phyloP scores from a whole-genome alignment of 2,797 vertebrate genomes.

The Prionace glauca region DNA sequence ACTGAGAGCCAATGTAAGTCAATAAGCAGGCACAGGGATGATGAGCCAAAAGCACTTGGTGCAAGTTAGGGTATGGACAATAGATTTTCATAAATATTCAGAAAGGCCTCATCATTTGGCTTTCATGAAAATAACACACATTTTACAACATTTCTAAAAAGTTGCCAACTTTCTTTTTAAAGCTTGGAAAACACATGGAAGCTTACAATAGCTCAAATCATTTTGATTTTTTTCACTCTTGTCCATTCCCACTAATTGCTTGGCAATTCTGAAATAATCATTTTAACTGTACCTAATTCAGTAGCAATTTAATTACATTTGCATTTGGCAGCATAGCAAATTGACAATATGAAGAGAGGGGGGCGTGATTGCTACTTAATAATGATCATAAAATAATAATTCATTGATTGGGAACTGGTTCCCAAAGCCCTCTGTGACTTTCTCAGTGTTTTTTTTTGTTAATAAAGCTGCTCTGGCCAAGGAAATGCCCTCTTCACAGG shows the following conservation, averaged over 20 bases:
- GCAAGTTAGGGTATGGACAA: not conserved
- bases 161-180: not conserved
- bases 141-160: too few species aligned
- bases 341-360: not conserved
- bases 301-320: not conserved
- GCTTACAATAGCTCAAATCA: not conserved
- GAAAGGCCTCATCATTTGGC: not conserved
- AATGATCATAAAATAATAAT: not conserved
- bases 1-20: not conserved
- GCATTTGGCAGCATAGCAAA: not conserved
- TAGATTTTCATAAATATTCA: not conserved
- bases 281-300: too few species aligned
- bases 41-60: not conserved
- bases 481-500: not conserved
- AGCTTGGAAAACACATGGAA: not conserved
- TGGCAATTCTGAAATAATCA: conserved; percentile 8
- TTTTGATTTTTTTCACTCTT: too few species aligned
- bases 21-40: not conserved
- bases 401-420: not conserved
- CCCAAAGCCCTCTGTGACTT: not conserved
- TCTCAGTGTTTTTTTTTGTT: not conserved
- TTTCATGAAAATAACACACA: not conserved
- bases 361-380: not conserved
- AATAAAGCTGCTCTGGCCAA: not conserved
- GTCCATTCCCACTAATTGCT: not conserved